phyloP scores from a whole-genome alignment of 53 echinoderm and acorn worm genomes.

The Holothuria leucospilota region DNA sequence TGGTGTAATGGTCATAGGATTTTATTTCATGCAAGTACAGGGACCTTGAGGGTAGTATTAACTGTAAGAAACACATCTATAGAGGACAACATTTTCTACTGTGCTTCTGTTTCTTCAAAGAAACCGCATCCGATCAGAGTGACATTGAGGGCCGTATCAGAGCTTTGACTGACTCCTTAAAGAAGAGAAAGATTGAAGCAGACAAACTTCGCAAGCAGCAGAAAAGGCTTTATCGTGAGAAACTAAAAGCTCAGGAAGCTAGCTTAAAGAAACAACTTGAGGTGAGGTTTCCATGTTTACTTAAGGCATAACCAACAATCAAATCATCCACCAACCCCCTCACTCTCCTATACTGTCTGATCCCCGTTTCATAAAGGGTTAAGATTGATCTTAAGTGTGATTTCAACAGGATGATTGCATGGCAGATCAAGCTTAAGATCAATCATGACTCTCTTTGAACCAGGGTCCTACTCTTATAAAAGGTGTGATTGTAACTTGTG shows the following conservation, averaged over 20 bases:
- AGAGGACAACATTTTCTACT: background rate
- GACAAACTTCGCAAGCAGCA: slow-evolving; percentile 96
- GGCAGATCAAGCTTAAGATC: too few relatives aligned
- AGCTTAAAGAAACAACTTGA: slow-evolving; percentile 98
- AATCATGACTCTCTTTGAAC: background rate
- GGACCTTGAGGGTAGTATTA: too few relatives aligned
- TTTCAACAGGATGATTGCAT: too few relatives aligned
- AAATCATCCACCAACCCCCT: too few relatives aligned
- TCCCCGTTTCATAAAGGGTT: too few relatives aligned
- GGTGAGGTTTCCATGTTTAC: slow-evolving; percentile 42
- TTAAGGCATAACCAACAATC: too few relatives aligned
- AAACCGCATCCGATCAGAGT: slow-evolving; percentile 98
- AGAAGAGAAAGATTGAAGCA: slow-evolving; percentile 91
- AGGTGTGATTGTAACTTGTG: background rate
- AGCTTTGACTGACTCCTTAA: slow-evolving; percentile 86
- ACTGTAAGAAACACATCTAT: too few relatives aligned
- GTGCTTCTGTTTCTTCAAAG: slow-evolving; percentile 33
- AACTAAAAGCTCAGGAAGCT: slow-evolving; percentile 94
- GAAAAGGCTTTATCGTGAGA: slow-evolving; percentile 88
- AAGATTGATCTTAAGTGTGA: too few relatives aligned
- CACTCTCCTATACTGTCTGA: too few relatives aligned
- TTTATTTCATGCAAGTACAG: background rate
- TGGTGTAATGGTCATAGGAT: background rate
- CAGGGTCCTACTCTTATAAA: background rate
- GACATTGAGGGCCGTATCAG: slow-evolving; percentile 94